phyloP scores from a whole-genome alignment of 2,888 invertebrate genomes.

The Plebejus argus region DNA sequence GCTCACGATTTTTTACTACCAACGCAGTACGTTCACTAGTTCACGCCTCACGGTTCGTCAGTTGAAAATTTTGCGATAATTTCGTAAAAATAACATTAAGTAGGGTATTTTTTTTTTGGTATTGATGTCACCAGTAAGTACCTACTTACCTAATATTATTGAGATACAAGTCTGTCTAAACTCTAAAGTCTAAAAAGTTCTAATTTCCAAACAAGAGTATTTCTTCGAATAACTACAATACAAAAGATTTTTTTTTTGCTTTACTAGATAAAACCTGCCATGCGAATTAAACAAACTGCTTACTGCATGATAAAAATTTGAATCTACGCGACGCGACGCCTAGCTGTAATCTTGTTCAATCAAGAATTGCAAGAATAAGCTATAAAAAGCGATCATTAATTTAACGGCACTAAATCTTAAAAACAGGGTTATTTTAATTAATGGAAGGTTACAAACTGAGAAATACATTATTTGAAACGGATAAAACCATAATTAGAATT shows the following conservation, averaged over 20 bases:
- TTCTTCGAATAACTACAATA: no score
- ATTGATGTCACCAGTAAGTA: no score
- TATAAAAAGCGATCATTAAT: neutral
- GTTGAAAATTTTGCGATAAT: neutral
- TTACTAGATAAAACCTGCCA: no score
- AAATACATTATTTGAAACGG: conserved; percentile 23
- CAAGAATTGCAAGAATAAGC: conserved; percentile 12
- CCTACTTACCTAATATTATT: neutral
- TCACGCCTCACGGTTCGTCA: conserved; percentile 26
- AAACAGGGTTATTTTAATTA: conserved; percentile 23
- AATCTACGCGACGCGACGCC: no score
- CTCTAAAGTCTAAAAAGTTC: neutral
- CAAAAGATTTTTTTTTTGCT: no score
- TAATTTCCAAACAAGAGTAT: no score
- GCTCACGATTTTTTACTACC: conserved; percentile 66
- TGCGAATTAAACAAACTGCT: no score
- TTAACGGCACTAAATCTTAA: conserved; percentile 3
- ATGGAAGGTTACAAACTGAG: conserved; percentile 1
- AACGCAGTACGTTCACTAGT: conserved; percentile 37
- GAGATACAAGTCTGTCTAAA: neutral
- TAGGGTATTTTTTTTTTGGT: neutral
- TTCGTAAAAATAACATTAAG: neutral
- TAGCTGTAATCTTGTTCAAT: neutral
- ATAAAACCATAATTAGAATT: conserved; percentile 47
- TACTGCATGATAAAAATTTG: neutral